Evolutionary conservation across 2,113 vertebrate species (phyloP), one percentile per base, ranked within the genome.

Genomic region (Silurus asotus): DNA sequence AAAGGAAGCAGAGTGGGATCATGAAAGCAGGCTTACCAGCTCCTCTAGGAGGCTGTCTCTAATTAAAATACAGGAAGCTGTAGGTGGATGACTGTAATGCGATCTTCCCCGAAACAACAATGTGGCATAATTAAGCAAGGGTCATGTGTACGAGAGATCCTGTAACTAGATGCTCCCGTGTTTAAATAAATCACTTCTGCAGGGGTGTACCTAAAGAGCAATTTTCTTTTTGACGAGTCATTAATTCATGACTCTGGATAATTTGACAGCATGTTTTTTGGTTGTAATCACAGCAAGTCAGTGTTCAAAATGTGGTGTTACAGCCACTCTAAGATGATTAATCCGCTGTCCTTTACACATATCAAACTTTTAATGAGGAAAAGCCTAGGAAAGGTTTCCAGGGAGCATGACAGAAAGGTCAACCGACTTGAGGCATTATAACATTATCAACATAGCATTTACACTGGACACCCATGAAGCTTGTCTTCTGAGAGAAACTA

Each of bases 51-150:
- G 53, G 80, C 51, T 6, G 37, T 37, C 58, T 58, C 77, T 87
- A 70, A 87, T 86, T 23, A 70, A 83, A 80, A 83, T 53, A 83
- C 75, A 84, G 84, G 80, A 86, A 85, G 77, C 67, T 67, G 62
- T 70, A 86, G 81, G 84, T 69, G 72, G 70, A 78, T 56, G 61
- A 67, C 75, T 28, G 78, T 70, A 58, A 87, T 80, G 62, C 45
- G 76, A 69, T 86, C 67, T 80, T 79, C 80, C 67, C 14, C 72
- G 25, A 62, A 81, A 76, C 72, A 85, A 76, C 49, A 77, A 72
- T 55, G 72, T 8, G n/a, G n/a, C 14, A 70, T 62, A 53, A 61
- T 82, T 77, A 81, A 49, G 58, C 23, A 67, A 53, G 56, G 49
- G 49, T 48, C 25, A 19, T 79, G 53, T 62, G 53, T 61, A 51